A percentile compares a stretch with the other conserved stretches of the same genome.
Evolutionary conservation across 2,113 vertebrate species (phyloP).

Genomic region (Tricholaema leucomelas): DNA sequence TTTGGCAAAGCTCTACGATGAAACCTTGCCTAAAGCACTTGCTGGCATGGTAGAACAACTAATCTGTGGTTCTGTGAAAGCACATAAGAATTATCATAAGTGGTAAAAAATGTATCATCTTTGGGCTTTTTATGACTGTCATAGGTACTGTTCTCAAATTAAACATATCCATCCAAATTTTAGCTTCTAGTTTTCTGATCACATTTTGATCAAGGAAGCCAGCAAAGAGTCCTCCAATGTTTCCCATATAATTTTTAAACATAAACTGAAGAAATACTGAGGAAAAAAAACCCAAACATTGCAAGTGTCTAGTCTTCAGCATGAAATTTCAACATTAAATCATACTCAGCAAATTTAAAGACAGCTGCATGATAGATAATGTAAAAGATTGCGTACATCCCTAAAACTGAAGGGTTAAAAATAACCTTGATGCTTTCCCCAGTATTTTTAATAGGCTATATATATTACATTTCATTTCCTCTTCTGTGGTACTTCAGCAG

Average conservation of each 20-base stretch:
- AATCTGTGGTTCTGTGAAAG: background rate
- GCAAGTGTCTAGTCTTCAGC: background rate
- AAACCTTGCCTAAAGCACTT: constrained; percentile 12
- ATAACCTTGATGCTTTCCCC: background rate
- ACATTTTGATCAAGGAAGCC: background rate
- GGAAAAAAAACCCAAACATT: background rate
- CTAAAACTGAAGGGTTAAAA: background rate
- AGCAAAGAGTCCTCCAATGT: background rate
- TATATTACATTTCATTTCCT: background rate
- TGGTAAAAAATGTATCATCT: background rate
- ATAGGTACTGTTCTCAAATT: background rate
- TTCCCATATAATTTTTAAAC: background rate
- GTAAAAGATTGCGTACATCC: background rate
- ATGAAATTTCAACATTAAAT: background rate
- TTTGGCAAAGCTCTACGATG: background rate
- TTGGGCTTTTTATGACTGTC: background rate
- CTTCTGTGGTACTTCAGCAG: background rate
- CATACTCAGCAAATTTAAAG: background rate
- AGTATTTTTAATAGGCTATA: background rate
- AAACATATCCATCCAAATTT: background rate
- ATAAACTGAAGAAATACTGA: background rate
- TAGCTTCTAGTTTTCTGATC: background rate
- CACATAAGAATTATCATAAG: background rate
- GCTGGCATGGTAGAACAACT: background rate
- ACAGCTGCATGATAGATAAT: background rate